Base-by-base conservation (phyloP, 2,797 vertebrate genomes). In the Pangasius mekongensis region DNA sequence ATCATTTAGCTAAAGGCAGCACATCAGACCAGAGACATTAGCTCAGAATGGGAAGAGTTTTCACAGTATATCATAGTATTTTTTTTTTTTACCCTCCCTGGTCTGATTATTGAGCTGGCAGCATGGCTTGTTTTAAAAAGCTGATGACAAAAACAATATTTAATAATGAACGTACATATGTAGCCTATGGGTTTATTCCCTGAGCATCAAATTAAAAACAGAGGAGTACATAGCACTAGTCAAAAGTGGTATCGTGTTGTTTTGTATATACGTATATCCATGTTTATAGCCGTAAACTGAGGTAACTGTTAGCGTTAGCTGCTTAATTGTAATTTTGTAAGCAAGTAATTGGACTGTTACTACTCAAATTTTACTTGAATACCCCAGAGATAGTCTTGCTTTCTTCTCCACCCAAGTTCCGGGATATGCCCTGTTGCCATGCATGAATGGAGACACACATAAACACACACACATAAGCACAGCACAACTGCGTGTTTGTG, bases 401-500 rank as follows among this genome's bases (percentile, higher is more conserved):
- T 39, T 60, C 2, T 43, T 24, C 27, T 13, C 62, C 30, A 49
- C 58, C 66, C 56, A 82, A 2, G 56, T 60, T 60, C 33, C 14
- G 56, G 33, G 22, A 27, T 39, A 13, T 81, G 20, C 30, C 8
- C 0, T 2, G 20, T 6, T 58, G 20, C 54, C 78, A 81, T 81
- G 78, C 78, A 39, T 60, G 78, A 58, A 58, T 81, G 5, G 56
- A 52, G 56, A 24, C 16, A 9, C 5, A 0, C 66, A 36, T 39
- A 73, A 4, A 47, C 43, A 56, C 33, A 56, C 81, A 66, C 80
- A 18, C 24, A 24, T 47, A 49, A 62, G 64, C 73, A 27, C 24
- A 76, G 49, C 74, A 77, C 27, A 77, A 54, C 27, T 60, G 58
- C 52, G 58, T 66, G 85, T 74, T 60, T 66, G 43, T 83, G 64